Evolutionary conservation across 2,797 vertebrate species (phyloP), one percentile per base, ranked within the genome.

Genomic region (Bradypodion ventrale): DNA sequence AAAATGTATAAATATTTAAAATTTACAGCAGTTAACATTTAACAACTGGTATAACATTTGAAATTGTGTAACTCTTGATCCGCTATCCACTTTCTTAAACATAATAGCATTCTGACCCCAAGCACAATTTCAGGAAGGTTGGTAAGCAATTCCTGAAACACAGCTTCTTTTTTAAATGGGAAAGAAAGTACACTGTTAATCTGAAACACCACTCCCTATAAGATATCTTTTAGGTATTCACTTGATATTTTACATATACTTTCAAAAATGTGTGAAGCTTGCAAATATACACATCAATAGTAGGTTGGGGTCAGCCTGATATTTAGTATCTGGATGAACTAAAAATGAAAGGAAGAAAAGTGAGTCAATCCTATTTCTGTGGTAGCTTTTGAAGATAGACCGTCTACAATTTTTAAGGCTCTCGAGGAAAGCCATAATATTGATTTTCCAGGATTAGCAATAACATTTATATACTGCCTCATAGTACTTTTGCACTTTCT

Each of bases 1-100:
- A 95, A 94, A 95, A 85, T 90, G 85, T 95, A 93, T 94, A 94
- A 94, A 95, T 94, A 93, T 92, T 93, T 89, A 80, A 85, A 92
- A 90, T 93, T 94, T 95, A 92, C 90, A 95, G 88, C 89, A 93
- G 85, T 88, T 88, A 90, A 83, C 89, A 89, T 89, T 85, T 81
- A 44, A 65, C 89, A 92, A 88, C 90, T 77, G 46, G 85, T 88
- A 94, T 85, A 88, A 87, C 88, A 90, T 79, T 91, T 87, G 87
- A 90, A 91, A 89, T 68, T 65, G 59, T 74, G 46, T 49, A 72
- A 78, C 87, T 91, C 60, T 89, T 92, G 83, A 89, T 29, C 82
- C 89, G 85, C 78, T 83, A 79, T 21, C 85, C 88, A 80, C 79
- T 92, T 89, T 87, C 85, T 90, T 77, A 90, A 91, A 83, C 83